phyloP scores from a whole-genome alignment of 2,888 invertebrate genomes.

The Rhagium mordax region DNA sequence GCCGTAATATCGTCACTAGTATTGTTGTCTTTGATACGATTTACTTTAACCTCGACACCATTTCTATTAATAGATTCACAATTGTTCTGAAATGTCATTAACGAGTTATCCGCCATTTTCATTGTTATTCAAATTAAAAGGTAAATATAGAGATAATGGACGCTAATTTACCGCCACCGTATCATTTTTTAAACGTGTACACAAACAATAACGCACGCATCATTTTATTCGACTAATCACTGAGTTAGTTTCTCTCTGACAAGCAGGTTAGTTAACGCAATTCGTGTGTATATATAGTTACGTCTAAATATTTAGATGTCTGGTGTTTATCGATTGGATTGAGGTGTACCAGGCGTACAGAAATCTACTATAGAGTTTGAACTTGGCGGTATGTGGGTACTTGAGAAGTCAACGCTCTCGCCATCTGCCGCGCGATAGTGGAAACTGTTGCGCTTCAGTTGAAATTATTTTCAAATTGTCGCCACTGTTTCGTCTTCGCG shows the following conservation, averaged over 20 bases:
- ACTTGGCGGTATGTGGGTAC: background rate
- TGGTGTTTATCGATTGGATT: constrained; percentile 48
- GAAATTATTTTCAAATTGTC: background rate
- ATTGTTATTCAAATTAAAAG: constrained; percentile 45
- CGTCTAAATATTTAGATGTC: constrained; percentile 44
- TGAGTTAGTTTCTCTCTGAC: constrained; percentile 20
- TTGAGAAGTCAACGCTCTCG: background rate
- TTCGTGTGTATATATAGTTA: constrained; percentile 36
- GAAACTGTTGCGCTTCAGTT: background rate
- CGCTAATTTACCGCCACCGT: constrained; percentile 32
- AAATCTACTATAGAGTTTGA: constrained; percentile 15
- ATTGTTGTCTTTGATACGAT: constrained; percentile 43
- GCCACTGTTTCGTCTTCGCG: background rate
- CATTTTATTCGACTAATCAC: constrained; percentile 32
- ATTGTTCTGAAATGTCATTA: constrained; percentile 57
- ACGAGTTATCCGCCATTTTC: constrained; percentile 59
- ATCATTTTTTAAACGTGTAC: constrained; percentile 32
- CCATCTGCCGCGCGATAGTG: constrained; percentile 34
- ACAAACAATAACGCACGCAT: constrained; percentile 19
- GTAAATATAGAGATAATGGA: background rate
- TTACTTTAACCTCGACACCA: constrained; percentile 54
- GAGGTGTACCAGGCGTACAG: constrained; percentile 34
- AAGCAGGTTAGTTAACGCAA: constrained; percentile 34
- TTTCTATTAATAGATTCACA: constrained; percentile 59
- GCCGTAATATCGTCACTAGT: constrained; percentile 52